Evolutionary conservation across 2,113 vertebrate genomes (phyloP).

Genomic region (Prionailurus viverrinus): DNA sequence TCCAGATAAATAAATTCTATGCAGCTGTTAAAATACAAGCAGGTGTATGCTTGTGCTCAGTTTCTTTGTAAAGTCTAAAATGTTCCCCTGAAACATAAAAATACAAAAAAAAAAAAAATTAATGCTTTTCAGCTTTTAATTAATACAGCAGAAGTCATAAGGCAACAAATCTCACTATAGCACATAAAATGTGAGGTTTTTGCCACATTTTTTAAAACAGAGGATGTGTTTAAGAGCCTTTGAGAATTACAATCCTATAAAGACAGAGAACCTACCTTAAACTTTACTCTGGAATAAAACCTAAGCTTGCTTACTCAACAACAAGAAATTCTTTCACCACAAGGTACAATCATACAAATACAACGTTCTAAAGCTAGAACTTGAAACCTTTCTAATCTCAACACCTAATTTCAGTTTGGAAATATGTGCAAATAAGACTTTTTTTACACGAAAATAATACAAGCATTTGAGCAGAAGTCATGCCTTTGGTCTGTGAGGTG

Average conservation of each 20-base stretch:
- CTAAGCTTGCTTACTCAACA: background rate
- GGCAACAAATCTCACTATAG: slow-evolving; percentile 1
- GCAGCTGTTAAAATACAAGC: slow-evolving; percentile 32
- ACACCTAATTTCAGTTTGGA: slow-evolving; percentile 23
- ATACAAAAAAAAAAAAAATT: background rate
- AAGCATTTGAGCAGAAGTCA: background rate
- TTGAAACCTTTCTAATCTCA: background rate
- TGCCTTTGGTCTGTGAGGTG: background rate
- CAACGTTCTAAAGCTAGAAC: background rate
- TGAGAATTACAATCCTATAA: slow-evolving; percentile 5
- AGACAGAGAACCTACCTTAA: slow-evolving; percentile 9
- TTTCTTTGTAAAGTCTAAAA: slow-evolving; percentile 39
- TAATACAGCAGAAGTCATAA: slow-evolving; percentile 37
- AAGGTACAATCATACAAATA: background rate
- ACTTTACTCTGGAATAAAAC: slow-evolving; percentile 48
- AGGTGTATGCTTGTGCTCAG: background rate
- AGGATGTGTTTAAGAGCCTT: slow-evolving; percentile 5
- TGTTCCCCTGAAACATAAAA: slow-evolving; percentile 8
- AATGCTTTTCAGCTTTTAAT: slow-evolving; percentile 33
- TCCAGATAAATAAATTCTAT: background rate
- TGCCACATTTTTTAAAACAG: slow-evolving; percentile 65
- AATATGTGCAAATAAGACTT: slow-evolving; percentile 1
- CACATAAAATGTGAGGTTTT: slow-evolving; percentile 37
- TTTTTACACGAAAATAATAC: slow-evolving; percentile 5
- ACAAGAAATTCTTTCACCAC: slow-evolving; percentile 19